Evolutionary conservation across 2,797 vertebrate genomes (phyloP).

Genomic region (Epinephelus awoara): DNA sequence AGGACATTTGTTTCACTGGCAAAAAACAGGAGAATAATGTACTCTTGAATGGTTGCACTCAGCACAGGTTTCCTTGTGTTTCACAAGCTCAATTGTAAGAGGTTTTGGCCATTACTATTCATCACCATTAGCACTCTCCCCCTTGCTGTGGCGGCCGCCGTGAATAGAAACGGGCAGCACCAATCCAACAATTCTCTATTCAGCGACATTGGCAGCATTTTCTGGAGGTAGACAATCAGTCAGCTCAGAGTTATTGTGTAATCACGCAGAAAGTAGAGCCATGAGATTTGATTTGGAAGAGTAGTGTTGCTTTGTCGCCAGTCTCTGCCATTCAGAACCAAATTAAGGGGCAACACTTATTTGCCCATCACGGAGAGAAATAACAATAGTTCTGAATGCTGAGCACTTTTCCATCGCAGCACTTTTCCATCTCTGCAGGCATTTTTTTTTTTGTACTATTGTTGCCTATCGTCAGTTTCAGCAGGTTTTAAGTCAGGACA

Average conservation of each 20-base stretch:
- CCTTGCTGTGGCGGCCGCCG: slow-evolving; percentile 53
- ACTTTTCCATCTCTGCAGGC: slow-evolving; percentile 24
- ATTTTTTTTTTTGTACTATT: slow-evolving; percentile 35
- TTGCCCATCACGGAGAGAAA: slow-evolving; percentile 60
- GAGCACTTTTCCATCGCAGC: slow-evolving; percentile 49
- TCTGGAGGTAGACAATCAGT: slow-evolving; percentile 74
- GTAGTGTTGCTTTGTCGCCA: slow-evolving; percentile 69
- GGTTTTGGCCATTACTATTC: slow-evolving; percentile 60
- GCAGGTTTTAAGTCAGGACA: not conserved
- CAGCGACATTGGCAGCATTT: slow-evolving; percentile 66
- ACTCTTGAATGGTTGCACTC: slow-evolving; percentile 43
- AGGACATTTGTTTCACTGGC: slow-evolving; percentile 25
- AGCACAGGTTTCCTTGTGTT: slow-evolving; percentile 48
- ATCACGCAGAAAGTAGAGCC: slow-evolving; percentile 75
- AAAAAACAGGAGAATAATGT: slow-evolving; percentile 27
- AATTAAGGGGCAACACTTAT: slow-evolving; percentile 76
- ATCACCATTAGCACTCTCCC: slow-evolving; percentile 60
- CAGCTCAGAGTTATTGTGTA: slow-evolving; percentile 79
- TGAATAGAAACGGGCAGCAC: slow-evolving; percentile 69
- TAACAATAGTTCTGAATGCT: slow-evolving; percentile 55
- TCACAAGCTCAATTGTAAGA: slow-evolving; percentile 51
- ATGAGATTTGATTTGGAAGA: slow-evolving; percentile 79
- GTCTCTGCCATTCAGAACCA: slow-evolving; percentile 71
- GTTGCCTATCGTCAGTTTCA: slow-evolving; percentile 20
- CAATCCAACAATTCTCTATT: slow-evolving; percentile 72